Evolutionary conservation across 2,888 invertebrate genomes (phyloP), one percentile per base, ranked within the genome.

Genomic region (Tenodera sinensis): DNA sequence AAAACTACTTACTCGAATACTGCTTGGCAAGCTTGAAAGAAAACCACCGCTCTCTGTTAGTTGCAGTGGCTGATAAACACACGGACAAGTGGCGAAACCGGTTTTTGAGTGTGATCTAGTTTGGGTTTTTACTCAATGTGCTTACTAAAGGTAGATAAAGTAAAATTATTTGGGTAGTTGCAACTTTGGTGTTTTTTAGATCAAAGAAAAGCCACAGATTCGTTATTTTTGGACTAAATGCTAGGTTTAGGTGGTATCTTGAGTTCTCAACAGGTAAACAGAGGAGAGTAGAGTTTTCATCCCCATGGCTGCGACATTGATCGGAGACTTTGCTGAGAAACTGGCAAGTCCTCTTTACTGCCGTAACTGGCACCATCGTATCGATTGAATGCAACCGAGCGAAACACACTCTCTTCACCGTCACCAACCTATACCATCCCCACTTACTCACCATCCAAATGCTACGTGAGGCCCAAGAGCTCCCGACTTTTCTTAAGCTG

Each of bases 331-430:
- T 71, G 54, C 54, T 71, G 54, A 71, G 54, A 71, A 71, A 71
- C 54, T 20, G 54, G 54, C 20, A 71, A 71, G 54, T 71, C 54
- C 20, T 71, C 54, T 71, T 71, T 71, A 71, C 54, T 71, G 27
- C 54, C 85, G 85, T 85, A 85, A 85, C 85, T 85, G 85, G 85
- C 85, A 85, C 85, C 85, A 54, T n/a, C 28, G 27, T 85, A 85
- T 85, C 85, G 85, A 54, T 28, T 85, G 85, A n/a, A 85, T 25
- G 27, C 42, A 85, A 85, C 54, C 85, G 28, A 85, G 47, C 85
- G 42, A 15, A 42, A 54, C 85, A 85, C 47, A 42, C 85, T 14
- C 54, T 71, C 54, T 71, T 71, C 54, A 20, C 54, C 54, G 54
- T 71, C 54, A 71, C 54, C 54, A 71, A 71, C 54, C 20, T 71